Evolutionary conservation across 2,113 vertebrate species (phyloP), one percentile per base, ranked within the genome.

Genomic region (Strix aluco): DNA sequence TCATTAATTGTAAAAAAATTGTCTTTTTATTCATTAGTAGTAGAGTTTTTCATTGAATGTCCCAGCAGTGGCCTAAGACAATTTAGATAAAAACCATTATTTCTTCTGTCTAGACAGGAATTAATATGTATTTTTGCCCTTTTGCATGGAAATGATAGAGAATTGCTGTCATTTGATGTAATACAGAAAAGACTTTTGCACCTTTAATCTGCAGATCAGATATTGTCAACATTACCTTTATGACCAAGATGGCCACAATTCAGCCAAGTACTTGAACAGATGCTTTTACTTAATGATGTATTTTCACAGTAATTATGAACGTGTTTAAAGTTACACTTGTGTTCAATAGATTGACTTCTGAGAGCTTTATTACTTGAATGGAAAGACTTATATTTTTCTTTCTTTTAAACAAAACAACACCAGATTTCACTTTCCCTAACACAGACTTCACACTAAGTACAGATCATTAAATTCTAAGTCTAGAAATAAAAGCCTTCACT

Each of bases 21-120:
- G 51, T 77, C 84, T 86, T 95, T 94, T 95, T 91, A 97, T 96
- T 96, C 96, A 95, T 97, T 95, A 95, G 62, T 82, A 86, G 84
- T 95, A 87, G 54, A 88, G 51, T 12, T 91, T 92, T 96, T 94
- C 84, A 84, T 82, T 89, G 89, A 90, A 92, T 4, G 14, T 96
- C 92, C 49, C 95, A 95, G 95, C 62, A 94, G 89, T 85, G 22
- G 83, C 62, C n/a, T 70, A 91, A 82, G 92, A 95, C 84, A 94
- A 96, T 94, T 97, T 91, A 91, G 81, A 95, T 78, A 87, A 95
- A 95, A 87, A 7, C 16, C 61, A 82, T 95, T 92, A 92, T 89
- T 95, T 94, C 62, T 89, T 85, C 84, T 92, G 91, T 92, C 95
- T 95, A 95, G 92, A 94, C 95, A 91, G 80, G 62, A 87, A 94